Evolutionary conservation across 2,888 invertebrate species (phyloP).

Genomic region (Pandemis cinnamomeana): DNA sequence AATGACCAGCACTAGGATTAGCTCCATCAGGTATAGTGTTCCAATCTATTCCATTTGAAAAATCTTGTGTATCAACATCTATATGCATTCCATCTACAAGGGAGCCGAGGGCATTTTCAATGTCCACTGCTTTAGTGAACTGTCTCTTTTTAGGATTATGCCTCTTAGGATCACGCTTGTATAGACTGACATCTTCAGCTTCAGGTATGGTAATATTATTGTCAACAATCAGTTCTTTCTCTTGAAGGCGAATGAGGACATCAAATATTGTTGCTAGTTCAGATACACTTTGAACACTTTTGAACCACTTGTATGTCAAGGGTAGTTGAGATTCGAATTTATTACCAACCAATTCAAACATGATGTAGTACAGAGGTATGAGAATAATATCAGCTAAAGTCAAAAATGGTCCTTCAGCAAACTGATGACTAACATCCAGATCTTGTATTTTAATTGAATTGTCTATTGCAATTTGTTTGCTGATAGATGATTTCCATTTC

Average conservation of each 20-base stretch:
- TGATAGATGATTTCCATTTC: constrained; percentile 79
- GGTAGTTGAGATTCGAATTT: constrained; percentile 81
- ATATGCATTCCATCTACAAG: constrained; percentile 76
- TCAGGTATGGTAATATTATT: constrained; percentile 67
- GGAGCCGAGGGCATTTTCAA: constrained; percentile 85
- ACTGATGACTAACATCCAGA: constrained; percentile 87
- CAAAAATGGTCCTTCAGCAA: constrained; percentile 92
- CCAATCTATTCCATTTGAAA: constrained; percentile 86
- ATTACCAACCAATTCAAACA: constrained; percentile 78
- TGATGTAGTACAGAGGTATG: constrained; percentile 87
- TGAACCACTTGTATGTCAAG: constrained; percentile 86
- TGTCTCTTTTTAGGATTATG: constrained; percentile 89
- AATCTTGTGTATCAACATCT: constrained; percentile 60
- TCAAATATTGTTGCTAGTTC: constrained; percentile 50
- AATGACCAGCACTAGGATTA: constrained; percentile 90
- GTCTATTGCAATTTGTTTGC: constrained; percentile 68
- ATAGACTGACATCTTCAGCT: constrained; percentile 87
- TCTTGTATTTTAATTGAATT: constrained; percentile 77
- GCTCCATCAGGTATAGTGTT: constrained; percentile 88
- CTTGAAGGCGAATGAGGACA: constrained; percentile 48
- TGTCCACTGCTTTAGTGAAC: constrained; percentile 91
- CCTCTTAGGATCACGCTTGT: constrained; percentile 91
- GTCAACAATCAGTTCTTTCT: constrained; percentile 47
- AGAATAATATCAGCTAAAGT: constrained; percentile 94
- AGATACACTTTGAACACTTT: constrained; percentile 58